A percentile compares a stretch with the other conserved stretches of the same genome.
Evolutionary conservation across 2,888 invertebrate genomes (phyloP).

Genomic region (Lithosia quadra): DNA sequence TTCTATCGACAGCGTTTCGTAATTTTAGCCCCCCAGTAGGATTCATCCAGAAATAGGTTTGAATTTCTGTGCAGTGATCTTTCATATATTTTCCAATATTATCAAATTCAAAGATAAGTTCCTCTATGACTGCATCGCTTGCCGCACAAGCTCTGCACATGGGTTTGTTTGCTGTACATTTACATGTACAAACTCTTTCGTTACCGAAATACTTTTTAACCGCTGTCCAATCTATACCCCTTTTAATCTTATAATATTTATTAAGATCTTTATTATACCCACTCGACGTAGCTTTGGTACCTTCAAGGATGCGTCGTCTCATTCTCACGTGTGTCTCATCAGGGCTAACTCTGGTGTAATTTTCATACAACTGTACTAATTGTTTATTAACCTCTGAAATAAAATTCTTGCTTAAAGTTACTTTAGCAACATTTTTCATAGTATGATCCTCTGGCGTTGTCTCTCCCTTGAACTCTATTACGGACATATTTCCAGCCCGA

Average conservation of each 20-base stretch:
- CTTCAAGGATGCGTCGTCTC: constrained; percentile 10
- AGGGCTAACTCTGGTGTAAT: constrained; percentile 34
- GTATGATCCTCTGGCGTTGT: constrained; percentile 40
- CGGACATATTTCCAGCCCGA: constrained; percentile 25
- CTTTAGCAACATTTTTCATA: constrained; percentile 48
- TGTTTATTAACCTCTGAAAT: constrained; percentile 65
- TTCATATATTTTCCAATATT: constrained; percentile 71
- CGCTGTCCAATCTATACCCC: constrained; percentile 60
- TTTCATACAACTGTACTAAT: constrained; percentile 59
- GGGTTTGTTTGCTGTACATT: constrained; percentile 65
- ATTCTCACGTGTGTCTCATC: constrained; percentile 9
- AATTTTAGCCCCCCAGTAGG: constrained; percentile 73
- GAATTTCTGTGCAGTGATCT: constrained; percentile 78
- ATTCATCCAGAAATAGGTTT: constrained; percentile 76
- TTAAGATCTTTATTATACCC: background rate
- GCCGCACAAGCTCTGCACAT: constrained; percentile 76
- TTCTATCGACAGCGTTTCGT: constrained; percentile 66
- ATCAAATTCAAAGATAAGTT: constrained; percentile 74
- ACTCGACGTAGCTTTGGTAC: background rate
- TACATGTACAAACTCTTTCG: constrained; percentile 70
- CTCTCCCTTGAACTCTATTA: constrained; percentile 25
- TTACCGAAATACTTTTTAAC: constrained; percentile 67
- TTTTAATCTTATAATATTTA: constrained; percentile 26
- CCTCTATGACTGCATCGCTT: constrained; percentile 71
- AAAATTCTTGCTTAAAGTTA: constrained; percentile 66